phyloP scores from a whole-genome alignment of 1,140 invertebrate species.

The Aphelinus atriplicis region DNA sequence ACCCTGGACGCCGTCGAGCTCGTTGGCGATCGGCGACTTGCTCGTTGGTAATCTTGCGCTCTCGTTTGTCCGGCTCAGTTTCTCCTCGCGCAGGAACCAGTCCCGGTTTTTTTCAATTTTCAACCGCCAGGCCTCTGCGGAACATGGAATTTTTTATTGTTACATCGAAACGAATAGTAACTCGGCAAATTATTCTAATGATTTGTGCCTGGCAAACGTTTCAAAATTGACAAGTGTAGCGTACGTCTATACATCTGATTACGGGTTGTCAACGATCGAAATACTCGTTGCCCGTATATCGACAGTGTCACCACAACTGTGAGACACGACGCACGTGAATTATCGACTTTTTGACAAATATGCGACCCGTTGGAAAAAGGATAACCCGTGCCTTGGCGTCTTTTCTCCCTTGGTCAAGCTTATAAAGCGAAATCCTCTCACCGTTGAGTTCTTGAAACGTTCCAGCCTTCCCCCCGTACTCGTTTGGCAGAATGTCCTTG shows the following conservation, averaged over 20 bases:
- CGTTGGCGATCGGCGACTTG: constrained; percentile 52
- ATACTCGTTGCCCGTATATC: no score
- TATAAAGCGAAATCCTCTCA: constrained; percentile 37
- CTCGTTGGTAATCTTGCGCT: constrained; percentile 56
- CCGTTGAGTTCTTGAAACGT: constrained; percentile 60
- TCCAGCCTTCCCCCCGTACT: constrained; percentile 66
- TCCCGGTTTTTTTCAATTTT: constrained; percentile 61
- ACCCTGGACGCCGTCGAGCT: constrained; percentile 63
- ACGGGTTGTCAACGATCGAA: no score
- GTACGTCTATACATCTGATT: no score
- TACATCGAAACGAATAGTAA: background rate
- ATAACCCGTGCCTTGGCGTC: no score
- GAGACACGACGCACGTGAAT: no score
- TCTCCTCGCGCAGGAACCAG: constrained; percentile 64
- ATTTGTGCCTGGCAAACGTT: constrained; percentile 14
- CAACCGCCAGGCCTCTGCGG: constrained; percentile 58
- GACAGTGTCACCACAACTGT: no score
- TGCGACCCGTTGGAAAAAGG: no score
- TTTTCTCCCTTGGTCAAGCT: no score
- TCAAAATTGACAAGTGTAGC: background rate
- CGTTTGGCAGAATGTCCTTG: constrained; percentile 63
- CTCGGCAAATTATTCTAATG: background rate
- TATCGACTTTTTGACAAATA: no score
- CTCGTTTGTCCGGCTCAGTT: constrained; percentile 61
- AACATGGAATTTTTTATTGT: constrained; percentile 2